phyloP scores from a whole-genome alignment of 2,113 vertebrate genomes.

The Anser brachyrhynchus region DNA sequence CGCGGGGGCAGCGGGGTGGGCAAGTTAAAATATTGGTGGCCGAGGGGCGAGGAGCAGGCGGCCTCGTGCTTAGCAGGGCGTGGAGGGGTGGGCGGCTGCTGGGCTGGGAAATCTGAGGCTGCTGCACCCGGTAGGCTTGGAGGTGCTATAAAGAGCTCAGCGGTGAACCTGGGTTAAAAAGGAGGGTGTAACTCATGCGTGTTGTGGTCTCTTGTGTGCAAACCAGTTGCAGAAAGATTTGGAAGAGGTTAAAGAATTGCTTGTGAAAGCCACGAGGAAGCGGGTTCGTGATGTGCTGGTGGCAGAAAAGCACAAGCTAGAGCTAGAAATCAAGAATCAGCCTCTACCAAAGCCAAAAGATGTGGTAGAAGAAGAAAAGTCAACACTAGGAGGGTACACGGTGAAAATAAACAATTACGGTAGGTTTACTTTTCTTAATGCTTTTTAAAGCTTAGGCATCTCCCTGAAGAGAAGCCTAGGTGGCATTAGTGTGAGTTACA shows the following conservation, averaged over 20 bases:
- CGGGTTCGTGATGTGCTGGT: conserved; percentile 83
- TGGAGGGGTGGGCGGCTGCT: neutral
- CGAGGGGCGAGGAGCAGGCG: neutral
- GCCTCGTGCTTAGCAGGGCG: fast-evolving
- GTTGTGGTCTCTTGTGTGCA: neutral
- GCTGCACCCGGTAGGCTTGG: fast-evolving
- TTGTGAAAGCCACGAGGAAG: conserved; percentile 83
- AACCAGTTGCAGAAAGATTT: conserved; percentile 88
- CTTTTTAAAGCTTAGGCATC: fast-evolving
- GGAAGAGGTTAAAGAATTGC: conserved; percentile 83
- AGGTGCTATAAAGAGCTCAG: neutral
- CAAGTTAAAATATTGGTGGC: fast-evolving
- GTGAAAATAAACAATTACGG: conserved; percentile 97
- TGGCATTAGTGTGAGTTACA: neutral
- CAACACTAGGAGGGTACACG: conserved; percentile 80
- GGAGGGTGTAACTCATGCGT: fast-evolving
- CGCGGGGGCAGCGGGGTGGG: neutral
- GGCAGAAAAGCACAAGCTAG: conserved; percentile 87
- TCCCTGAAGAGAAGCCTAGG: neutral
- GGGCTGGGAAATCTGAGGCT: neutral
- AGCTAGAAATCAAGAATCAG: conserved; percentile 87
- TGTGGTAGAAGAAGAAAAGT: conserved; percentile 74
- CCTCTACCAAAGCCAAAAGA: conserved; percentile 80
- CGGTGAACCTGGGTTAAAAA: neutral
- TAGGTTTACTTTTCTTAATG: conserved; percentile 45